Percentiles rank a stretch among this genome's conserved stretches.
Conservation (phyloP, 2,797 vertebrate genomes). For the Paratrypauchen microcephalus region DNA sequence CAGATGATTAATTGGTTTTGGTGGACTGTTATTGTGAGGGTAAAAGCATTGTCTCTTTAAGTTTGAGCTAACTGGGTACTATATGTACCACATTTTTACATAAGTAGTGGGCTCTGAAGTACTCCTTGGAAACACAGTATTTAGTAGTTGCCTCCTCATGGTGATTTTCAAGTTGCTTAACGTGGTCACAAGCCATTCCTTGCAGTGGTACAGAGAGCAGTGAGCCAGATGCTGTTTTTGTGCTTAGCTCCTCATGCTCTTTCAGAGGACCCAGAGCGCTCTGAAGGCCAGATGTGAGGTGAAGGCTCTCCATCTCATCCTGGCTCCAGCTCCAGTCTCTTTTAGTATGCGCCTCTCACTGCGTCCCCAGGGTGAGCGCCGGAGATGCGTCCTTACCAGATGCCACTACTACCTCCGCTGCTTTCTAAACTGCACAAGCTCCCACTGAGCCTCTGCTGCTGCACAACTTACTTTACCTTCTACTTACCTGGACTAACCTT, state of each 20-base stretch:
- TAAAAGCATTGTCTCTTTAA: neutral
- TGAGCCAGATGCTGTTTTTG: slow-evolving; percentile 24
- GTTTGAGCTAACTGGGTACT: neutral
- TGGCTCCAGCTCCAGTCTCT: slow-evolving; percentile 9
- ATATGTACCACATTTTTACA: neutral
- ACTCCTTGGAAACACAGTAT: slow-evolving; percentile 8
- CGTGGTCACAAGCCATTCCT: slow-evolving; percentile 12
- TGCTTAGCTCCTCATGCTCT: slow-evolving; percentile 11
- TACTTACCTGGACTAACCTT: no score
- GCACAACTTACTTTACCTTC: neutral
- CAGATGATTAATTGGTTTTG: neutral
- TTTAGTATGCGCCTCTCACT: slow-evolving; percentile 1
- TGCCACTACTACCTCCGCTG: slow-evolving; percentile 15
- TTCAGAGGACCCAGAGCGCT: slow-evolving; percentile 7
- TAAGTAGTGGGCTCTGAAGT: neutral
- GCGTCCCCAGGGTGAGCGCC: neutral
- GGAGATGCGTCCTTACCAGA: slow-evolving; percentile 10
- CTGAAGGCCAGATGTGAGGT: slow-evolving; percentile 16
- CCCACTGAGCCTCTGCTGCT: slow-evolving; percentile 1
- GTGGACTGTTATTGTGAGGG: neutral
- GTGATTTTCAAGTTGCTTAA: slow-evolving; percentile 48
- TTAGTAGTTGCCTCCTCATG: slow-evolving; percentile 35
- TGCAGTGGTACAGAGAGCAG: neutral
- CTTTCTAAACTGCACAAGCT: slow-evolving; percentile 16
- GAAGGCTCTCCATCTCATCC: slow-evolving; percentile 9